Conservation (phyloP, 2,113 vertebrate species). For the Arizona elegans region DNA sequence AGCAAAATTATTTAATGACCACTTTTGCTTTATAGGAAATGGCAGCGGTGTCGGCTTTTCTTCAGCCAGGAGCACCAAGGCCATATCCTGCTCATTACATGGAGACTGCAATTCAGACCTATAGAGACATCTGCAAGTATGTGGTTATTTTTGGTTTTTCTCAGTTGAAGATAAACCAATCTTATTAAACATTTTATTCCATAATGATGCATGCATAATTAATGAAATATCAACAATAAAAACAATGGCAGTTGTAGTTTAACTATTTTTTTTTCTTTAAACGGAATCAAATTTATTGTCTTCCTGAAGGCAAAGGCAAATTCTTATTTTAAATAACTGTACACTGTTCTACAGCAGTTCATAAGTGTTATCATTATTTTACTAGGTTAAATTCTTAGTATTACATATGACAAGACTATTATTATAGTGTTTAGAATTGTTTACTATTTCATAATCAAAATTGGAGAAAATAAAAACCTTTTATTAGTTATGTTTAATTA, state of each 20-base stretch:
- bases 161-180: neutral
- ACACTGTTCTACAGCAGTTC: neutral
- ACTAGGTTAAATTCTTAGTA: neutral
- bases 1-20: neutral
- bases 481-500: neutral
- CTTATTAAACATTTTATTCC: neutral
- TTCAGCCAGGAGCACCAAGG: slow-evolving; percentile 87
- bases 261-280: neutral
- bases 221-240: neutral
- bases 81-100: slow-evolving; percentile 97
- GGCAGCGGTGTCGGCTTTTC: slow-evolving; percentile 95
- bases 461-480: neutral
- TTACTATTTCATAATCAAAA: neutral
- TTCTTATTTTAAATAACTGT: neutral
- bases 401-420: neutral
- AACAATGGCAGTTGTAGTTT: neutral
- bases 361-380: neutral
- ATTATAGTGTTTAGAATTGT: neutral
- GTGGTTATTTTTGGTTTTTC: slow-evolving; percentile 30
- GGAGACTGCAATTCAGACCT: slow-evolving; percentile 97
- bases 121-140: slow-evolving; percentile 96
- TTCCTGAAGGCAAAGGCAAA: neutral
- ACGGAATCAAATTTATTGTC: neutral
- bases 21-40: slow-evolving; percentile 81
- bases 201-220: neutral